Evolutionary conservation across 92 coral and sea anemone species (phyloP).

Genomic region (Phenganax stokvisi): DNA sequence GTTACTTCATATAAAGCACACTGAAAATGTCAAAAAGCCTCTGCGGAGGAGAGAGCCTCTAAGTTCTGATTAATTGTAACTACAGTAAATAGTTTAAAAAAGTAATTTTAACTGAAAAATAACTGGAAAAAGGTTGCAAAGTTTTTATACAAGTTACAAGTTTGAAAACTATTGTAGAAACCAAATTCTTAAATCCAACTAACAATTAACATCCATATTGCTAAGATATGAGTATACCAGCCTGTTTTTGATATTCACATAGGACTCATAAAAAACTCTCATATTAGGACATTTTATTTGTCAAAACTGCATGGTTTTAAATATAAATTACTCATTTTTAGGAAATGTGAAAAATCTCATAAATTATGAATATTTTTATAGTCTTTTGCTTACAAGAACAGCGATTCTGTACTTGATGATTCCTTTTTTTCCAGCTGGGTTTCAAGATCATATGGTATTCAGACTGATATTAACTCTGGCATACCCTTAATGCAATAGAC

Average conservation of each 20-base stretch:
- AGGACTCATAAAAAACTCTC: background rate
- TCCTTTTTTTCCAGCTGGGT: background rate
- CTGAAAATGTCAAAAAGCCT: no score
- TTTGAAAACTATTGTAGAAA: background rate
- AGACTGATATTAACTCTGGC: background rate
- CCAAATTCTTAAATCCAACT: background rate
- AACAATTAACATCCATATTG: background rate
- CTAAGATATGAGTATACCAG: background rate
- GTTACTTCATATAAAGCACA: no score
- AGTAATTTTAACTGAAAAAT: background rate
- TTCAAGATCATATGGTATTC: background rate
- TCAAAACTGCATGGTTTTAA: background rate
- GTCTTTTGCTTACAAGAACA: background rate
- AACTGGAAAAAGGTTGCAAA: no score
- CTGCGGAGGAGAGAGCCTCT: no score
- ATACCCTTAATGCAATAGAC: background rate
- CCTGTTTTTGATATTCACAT: background rate
- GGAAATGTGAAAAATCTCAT: background rate
- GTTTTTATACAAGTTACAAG: background rate
- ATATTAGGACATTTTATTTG: conserved; percentile 1
- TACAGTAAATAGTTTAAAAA: background rate
- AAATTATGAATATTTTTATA: background rate
- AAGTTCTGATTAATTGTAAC: background rate
- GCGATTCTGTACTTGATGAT: background rate
- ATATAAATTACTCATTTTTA: background rate